phyloP scores from a whole-genome alignment of 1,140 invertebrate species.

The Lutraria rhynchaena region DNA sequence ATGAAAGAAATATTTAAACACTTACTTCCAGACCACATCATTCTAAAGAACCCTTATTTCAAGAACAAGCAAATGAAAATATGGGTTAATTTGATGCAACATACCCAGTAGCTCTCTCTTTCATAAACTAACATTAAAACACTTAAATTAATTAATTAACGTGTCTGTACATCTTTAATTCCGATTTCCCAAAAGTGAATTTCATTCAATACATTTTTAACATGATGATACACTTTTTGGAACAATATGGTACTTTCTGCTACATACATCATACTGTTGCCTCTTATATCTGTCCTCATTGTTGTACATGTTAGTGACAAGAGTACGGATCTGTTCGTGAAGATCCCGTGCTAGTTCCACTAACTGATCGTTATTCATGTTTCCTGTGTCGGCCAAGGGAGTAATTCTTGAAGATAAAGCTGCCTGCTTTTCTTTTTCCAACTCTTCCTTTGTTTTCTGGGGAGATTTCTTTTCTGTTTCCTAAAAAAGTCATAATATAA shows the following conservation, averaged over 20 bases:
- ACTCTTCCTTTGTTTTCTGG: slow-evolving; percentile 53
- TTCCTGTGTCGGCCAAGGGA: slow-evolving; percentile 1
- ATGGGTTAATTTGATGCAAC: not conserved
- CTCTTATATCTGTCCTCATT: slow-evolving; percentile 41
- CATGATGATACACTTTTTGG: no score
- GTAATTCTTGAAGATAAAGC: slow-evolving; percentile 10
- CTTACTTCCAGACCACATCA: no score
- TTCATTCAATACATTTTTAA: no score
- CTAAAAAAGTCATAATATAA: no score
- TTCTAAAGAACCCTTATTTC: no score
- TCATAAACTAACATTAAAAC: not conserved
- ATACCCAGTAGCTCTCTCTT: not conserved
- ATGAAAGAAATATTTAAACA: no score
- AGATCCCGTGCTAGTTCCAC: slow-evolving; percentile 16
- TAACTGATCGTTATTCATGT: slow-evolving; percentile 27
- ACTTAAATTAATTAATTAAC: not conserved
- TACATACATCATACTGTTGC: slow-evolving; percentile 56
- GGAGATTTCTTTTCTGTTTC: slow-evolving; percentile 39
- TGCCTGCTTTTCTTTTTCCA: slow-evolving; percentile 43
- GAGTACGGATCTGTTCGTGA: slow-evolving; percentile 42
- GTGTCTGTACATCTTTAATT: no score
- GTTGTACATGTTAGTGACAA: slow-evolving; percentile 40
- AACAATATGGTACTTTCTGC: not conserved
- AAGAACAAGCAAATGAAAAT: not conserved
- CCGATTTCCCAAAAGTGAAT: no score